Percentiles rank a stretch among this genome's conserved stretches.
Conservation (phyloP, 2,888 invertebrate genomes). For the Sminthurinus aureus region DNA sequence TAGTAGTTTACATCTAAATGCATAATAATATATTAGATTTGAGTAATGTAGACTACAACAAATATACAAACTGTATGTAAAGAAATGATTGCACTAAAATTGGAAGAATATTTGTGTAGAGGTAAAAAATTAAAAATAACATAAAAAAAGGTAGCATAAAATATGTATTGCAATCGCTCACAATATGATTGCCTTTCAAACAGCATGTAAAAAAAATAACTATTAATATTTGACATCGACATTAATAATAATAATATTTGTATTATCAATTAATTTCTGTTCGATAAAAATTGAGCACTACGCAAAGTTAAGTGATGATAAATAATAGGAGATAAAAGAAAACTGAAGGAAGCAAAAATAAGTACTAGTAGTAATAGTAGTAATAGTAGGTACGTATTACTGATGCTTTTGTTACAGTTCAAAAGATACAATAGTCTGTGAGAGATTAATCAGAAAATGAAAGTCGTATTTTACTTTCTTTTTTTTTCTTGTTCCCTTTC, state of each 20-base stretch:
- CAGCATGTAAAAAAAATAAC: conserved; percentile 5
- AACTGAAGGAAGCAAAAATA: conserved; percentile 30
- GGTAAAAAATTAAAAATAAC: not conserved
- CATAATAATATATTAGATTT: too few relatives aligned
- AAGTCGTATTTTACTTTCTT: not conserved
- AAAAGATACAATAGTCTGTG: not conserved
- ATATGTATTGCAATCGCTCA: conserved; percentile 27
- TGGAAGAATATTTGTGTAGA: not conserved
- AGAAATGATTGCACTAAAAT: not conserved
- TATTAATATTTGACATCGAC: not conserved
- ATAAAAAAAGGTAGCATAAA: not conserved
- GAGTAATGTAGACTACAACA: too few relatives aligned
- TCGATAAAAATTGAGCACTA: conserved; percentile 32
- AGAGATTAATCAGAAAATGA: not conserved
- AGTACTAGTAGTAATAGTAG: too few relatives aligned
- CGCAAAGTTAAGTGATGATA: conserved; percentile 26
- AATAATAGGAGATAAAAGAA: conserved; percentile 3
- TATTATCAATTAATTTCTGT: conserved; percentile 18
- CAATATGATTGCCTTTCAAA: conserved; percentile 19
- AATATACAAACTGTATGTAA: too few relatives aligned
- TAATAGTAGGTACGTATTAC: not conserved
- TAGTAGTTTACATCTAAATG: too few relatives aligned
- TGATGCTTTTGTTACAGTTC: not conserved
- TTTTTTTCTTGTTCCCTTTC: not conserved
- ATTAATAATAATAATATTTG: not conserved